Evolutionary conservation across 2,888 invertebrate genomes (phyloP).

Genomic region (Drosophila maculinotata): DNA sequence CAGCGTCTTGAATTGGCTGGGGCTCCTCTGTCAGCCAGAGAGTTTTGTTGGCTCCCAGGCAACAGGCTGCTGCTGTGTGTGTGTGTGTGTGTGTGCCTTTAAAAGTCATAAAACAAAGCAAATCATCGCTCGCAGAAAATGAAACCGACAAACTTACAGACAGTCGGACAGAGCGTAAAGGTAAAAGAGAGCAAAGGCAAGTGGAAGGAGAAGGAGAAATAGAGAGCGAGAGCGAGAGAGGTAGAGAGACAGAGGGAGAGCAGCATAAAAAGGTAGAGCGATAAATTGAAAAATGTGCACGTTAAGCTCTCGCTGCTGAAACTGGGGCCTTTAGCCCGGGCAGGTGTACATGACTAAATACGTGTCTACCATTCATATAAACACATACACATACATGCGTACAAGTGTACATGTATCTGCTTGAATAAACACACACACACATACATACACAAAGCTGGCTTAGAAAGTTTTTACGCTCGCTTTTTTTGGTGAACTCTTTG

Average conservation of each 20-base stretch:
- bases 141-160: slow-evolving; percentile 7
- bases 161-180: slow-evolving; percentile 3
- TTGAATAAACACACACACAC: slow-evolving; percentile 1
- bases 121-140: slow-evolving; percentile 27
- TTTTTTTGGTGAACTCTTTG: slow-evolving; percentile 31
- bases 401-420: slow-evolving; percentile 4
- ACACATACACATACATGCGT: neutral
- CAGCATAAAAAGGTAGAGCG: slow-evolving; percentile 42
- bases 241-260: slow-evolving; percentile 2
- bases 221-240: neutral
- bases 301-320: slow-evolving; percentile 37
- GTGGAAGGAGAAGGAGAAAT: neutral
- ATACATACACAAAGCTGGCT: slow-evolving; percentile 10
- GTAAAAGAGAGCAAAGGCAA: slow-evolving; percentile 8
- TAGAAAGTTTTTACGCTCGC: slow-evolving; percentile 22
- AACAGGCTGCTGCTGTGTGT: slow-evolving; percentile 44
- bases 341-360: slow-evolving; percentile 51
- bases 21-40: slow-evolving; percentile 24
- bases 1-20: slow-evolving; percentile 12
- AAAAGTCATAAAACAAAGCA: slow-evolving; percentile 53
- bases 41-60: slow-evolving; percentile 31
- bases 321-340: slow-evolving; percentile 25
- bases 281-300: slow-evolving; percentile 54
- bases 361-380: neutral
- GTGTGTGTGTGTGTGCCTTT: neutral